Percentiles rank a stretch among this genome's conserved stretches.
Conservation (phyloP, 2,797 vertebrate species). For the Sebastolobus altivelis region DNA sequence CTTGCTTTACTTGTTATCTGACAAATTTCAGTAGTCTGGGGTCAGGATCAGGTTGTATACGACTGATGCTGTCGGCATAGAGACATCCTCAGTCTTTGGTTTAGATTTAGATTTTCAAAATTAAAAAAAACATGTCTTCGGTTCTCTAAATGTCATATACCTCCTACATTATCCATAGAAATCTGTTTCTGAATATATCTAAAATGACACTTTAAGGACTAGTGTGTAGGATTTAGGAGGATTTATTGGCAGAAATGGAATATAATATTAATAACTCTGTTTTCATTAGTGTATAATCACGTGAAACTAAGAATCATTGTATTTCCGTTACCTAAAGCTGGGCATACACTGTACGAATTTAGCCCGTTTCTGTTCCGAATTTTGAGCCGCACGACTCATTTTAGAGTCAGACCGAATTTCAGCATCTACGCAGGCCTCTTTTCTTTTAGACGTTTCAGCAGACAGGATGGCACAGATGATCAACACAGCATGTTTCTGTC, state of each 20-base stretch:
- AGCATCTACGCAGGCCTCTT: no score
- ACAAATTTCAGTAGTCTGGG: not conserved
- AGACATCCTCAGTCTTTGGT: not conserved
- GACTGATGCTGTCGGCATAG: not conserved
- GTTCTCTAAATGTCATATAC: not conserved
- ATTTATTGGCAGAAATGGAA: not conserved
- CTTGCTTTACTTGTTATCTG: not conserved
- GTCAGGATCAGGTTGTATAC: not conserved
- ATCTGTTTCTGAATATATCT: not conserved
- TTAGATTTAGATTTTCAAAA: slow-evolving; percentile 9
- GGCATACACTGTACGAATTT: no score
- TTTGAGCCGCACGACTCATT: no score
- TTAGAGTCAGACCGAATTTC: no score
- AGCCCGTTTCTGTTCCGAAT: no score
- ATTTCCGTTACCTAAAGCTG: no score
- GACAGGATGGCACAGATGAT: no score
- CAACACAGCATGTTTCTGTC: no score
- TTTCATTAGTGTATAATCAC: no score
- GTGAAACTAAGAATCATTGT: no score
- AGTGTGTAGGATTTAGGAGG: not conserved
- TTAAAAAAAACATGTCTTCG: not conserved
- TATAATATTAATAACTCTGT: no score
- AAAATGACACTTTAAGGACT: not conserved
- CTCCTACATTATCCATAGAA: not conserved
- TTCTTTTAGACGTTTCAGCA: no score